Conservation (phyloP, 2,888 invertebrate genomes). For the Boloria euphrosyne region DNA sequence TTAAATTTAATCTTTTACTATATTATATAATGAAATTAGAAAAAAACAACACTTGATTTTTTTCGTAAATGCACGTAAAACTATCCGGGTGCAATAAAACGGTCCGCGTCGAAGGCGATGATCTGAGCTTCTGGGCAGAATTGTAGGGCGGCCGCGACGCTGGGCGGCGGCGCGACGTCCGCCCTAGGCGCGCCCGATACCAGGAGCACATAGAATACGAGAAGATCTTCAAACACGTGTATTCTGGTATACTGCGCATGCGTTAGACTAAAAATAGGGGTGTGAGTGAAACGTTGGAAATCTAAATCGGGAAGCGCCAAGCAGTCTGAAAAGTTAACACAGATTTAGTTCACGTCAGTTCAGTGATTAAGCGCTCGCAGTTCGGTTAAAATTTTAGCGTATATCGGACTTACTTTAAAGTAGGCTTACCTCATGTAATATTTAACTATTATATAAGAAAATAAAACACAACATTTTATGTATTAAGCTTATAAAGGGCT, state of each 20-base stretch:
- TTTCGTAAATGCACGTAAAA: conserved; percentile 52
- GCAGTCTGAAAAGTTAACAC: conserved; percentile 73
- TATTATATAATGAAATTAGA: not conserved
- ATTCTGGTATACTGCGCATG: conserved; percentile 72
- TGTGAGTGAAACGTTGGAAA: conserved; percentile 56
- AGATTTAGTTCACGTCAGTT: conserved; percentile 43
- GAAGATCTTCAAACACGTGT: conserved; percentile 67
- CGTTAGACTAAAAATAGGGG: conserved; percentile 67
- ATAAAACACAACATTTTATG: too few species aligned
- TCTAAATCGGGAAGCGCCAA: conserved; percentile 77
- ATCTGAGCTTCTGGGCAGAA: conserved; percentile 75
- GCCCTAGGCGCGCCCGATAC: conserved; percentile 81
- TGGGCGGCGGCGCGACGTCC: conserved; percentile 78
- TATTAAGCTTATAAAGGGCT: too few species aligned
- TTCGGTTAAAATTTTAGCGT: conserved; percentile 14
- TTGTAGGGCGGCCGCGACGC: conserved; percentile 60
- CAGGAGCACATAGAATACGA: conserved; percentile 64
- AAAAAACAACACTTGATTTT: conserved; percentile 8
- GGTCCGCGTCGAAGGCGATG: conserved; percentile 72
- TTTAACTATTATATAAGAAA: too few species aligned
- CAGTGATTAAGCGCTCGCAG: not conserved
- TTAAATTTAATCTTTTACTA: conserved; percentile 1
- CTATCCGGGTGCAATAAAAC: conserved; percentile 57
- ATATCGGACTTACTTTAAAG: not conserved
- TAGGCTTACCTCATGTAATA: too few species aligned